Conservation (phyloP, 2,888 invertebrate genomes). For the Rhagium mordax region DNA sequence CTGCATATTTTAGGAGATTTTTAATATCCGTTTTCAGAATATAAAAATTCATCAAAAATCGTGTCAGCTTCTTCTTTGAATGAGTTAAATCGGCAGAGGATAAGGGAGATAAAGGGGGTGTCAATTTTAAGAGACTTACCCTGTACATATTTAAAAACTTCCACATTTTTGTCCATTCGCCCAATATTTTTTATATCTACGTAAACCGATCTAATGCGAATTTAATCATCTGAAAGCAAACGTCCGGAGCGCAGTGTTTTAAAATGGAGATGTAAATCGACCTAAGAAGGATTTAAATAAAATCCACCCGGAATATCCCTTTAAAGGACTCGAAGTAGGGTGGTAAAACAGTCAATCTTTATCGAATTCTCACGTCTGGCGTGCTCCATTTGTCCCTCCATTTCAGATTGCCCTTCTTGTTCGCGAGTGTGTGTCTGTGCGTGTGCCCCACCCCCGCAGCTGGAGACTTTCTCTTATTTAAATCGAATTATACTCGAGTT, state of each 20-base stretch:
- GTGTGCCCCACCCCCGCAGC: constrained; percentile 52
- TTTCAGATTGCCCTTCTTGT: constrained; percentile 63
- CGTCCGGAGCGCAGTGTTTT: not conserved
- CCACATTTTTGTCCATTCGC: too few species aligned
- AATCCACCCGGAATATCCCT: constrained; percentile 34
- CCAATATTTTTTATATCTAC: too few species aligned
- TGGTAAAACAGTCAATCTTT: constrained; percentile 65
- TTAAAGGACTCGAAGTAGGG: constrained; percentile 53
- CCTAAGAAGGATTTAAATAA: constrained; percentile 30
- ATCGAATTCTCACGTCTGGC: constrained; percentile 68
- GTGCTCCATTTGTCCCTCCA: constrained; percentile 66
- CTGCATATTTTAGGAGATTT: too few species aligned
- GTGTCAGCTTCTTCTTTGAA: too few species aligned
- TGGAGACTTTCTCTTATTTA: constrained; percentile 70
- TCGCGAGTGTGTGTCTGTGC: constrained; percentile 39
- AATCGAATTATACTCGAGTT: constrained; percentile 70
- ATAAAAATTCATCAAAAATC: too few species aligned
- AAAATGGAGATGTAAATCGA: constrained; percentile 9
- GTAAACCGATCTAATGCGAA: not conserved
- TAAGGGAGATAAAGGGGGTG: too few species aligned
- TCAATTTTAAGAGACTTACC: too few species aligned
- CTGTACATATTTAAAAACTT: too few species aligned
- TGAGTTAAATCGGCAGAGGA: too few species aligned
- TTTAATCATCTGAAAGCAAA: not conserved
- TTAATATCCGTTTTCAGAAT: too few species aligned